A percentile compares a stretch with the other conserved stretches of the same genome.
Evolutionary conservation across 2,113 vertebrate genomes (phyloP).

Genomic region (Rhynchomys soricoides): DNA sequence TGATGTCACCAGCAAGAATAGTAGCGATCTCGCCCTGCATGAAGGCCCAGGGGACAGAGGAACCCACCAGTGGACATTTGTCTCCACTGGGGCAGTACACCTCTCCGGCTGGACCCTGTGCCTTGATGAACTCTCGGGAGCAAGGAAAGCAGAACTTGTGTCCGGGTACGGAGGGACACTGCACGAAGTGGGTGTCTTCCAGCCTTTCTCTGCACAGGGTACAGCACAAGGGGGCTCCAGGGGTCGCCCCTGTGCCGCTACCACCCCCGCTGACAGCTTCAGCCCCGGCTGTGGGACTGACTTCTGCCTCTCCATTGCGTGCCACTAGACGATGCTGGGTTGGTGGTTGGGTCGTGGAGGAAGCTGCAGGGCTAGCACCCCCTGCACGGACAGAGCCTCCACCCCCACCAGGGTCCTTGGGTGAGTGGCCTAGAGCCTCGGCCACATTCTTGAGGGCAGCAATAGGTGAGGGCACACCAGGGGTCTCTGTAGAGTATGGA

Average conservation of each 20-base stretch:
- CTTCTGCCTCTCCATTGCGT: constrained; percentile 87
- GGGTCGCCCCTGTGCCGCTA: constrained; percentile 76
- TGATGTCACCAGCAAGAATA: constrained; percentile 92
- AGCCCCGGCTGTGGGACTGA: constrained; percentile 74
- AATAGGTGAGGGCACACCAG: constrained; percentile 89
- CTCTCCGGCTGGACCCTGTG: constrained; percentile 88
- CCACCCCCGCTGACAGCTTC: constrained; percentile 65
- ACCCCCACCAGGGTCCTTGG: constrained; percentile 87
- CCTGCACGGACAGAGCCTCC: constrained; percentile 84
- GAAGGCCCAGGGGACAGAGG: constrained; percentile 94
- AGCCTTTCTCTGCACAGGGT: constrained; percentile 92
- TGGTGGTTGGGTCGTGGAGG: constrained; percentile 85
- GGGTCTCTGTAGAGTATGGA: constrained; percentile 77
- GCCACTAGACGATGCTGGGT: constrained; percentile 87
- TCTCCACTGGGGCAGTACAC: constrained; percentile 94
- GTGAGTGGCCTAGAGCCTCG: constrained; percentile 90
- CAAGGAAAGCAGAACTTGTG: constrained; percentile 96
- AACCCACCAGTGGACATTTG: constrained; percentile 91
- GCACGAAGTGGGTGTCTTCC: constrained; percentile 88
- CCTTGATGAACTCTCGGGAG: constrained; percentile 92
- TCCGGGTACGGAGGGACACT: constrained; percentile 92
- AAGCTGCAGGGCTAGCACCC: constrained; percentile 88
- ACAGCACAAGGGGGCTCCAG: constrained; percentile 90
- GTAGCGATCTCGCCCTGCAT: constrained; percentile 95
- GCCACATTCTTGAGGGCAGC: constrained; percentile 90